Conservation (phyloP, 1,140 invertebrate species). For the silkworm (Bombyx mori) region ASM3026992v2 NC_085129.1:7918001-7918500, state of each 20-base stretch:
- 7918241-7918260: slow-evolving; percentile 24
- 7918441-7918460: slow-evolving; percentile 62
- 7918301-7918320: slow-evolving; percentile 70
- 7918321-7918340: slow-evolving; percentile 68
- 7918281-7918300: slow-evolving; percentile 65
- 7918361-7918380: slow-evolving; percentile 67
- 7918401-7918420: slow-evolving; percentile 43
- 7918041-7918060: too few relatives aligned
- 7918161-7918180: too few relatives aligned
- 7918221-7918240: slow-evolving; percentile 7
- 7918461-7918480: slow-evolving; percentile 25
- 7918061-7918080: too few relatives aligned
- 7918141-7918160: too few relatives aligned
- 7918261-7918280: slow-evolving; percentile 59
- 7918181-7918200: neutral
- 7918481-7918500: neutral
- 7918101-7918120: too few relatives aligned
- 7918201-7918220: neutral
- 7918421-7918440: slow-evolving; percentile 58
- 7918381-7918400: slow-evolving; percentile 25
- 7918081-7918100: too few relatives aligned
- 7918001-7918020: too few relatives aligned
- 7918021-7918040: too few relatives aligned
- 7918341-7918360: slow-evolving; percentile 68
- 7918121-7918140: too few relatives aligned